These are phyloP conservation scores for Nematolebias whitei DNA, from an alignment of 2,113 vertebrate species.

Conservation along the genomic window DNA sequence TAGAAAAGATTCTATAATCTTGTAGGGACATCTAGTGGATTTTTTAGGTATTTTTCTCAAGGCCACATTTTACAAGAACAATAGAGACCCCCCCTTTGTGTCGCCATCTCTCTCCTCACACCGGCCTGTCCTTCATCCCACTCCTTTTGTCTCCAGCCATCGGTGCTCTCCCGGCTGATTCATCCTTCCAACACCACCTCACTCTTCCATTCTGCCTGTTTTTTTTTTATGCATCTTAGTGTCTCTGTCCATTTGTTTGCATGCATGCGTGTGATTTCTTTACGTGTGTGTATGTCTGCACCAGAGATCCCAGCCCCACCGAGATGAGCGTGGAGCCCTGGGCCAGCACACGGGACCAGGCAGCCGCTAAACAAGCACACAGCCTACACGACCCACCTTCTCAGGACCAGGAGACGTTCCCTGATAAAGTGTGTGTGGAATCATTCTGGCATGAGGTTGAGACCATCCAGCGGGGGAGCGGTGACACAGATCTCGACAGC, in stretches of 20 bases:
- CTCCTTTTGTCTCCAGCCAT: constrained; percentile 66
- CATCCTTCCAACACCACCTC: constrained; percentile 20
- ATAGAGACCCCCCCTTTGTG: constrained; percentile 70
- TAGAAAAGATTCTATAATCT: constrained; percentile 10
- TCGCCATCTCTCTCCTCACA: constrained; percentile 47
- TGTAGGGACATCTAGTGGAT: constrained; percentile 74
- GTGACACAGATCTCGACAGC: constrained; percentile 78
- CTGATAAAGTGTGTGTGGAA: constrained; percentile 84
- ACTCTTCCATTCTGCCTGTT: constrained; percentile 19
- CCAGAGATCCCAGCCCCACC: constrained; percentile 79
- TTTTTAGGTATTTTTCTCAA: constrained; percentile 23
- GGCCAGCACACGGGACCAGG: constrained; percentile 73
- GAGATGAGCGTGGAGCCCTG: constrained; percentile 83
- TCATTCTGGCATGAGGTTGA: constrained; percentile 91
- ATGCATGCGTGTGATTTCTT: constrained; percentile 69
- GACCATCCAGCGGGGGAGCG: constrained; percentile 83
- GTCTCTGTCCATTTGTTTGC: constrained; percentile 54
- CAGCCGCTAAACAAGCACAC: constrained; percentile 63
- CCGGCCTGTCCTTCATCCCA: constrained; percentile 48
- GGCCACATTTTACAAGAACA: constrained; percentile 68
- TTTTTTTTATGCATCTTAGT: constrained; percentile 51
- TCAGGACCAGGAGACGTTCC: constrained; percentile 73
- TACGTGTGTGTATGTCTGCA: constrained; percentile 67
- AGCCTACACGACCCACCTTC: constrained; percentile 29
- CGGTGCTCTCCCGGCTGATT: constrained; percentile 32